Conservation (phyloP, 2,113 vertebrate genomes). For the Gallinago jamesoni region DNA sequence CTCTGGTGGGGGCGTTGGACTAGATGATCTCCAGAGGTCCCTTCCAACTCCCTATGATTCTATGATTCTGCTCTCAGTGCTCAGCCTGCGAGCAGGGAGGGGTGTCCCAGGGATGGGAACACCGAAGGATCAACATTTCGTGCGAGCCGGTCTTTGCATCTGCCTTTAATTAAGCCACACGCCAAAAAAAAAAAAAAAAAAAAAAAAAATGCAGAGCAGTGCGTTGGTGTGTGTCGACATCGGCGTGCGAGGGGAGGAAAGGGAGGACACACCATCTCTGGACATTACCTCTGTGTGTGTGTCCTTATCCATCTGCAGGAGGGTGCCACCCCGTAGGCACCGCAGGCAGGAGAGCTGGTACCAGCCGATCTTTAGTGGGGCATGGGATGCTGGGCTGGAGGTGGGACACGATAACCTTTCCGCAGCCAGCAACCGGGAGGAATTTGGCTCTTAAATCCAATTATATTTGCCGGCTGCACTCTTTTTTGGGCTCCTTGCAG, state of each 20-base stretch:
- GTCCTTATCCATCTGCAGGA: rapidly evolving
- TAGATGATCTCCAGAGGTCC: too few relatives aligned
- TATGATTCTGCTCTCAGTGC: neutral
- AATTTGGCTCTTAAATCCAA: neutral
- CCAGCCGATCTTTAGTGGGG: neutral
- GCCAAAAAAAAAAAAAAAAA: neutral
- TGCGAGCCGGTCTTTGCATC: neutral
- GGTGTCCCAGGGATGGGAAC: neutral
- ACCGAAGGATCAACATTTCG: neutral
- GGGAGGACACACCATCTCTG: neutral
- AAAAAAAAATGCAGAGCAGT: neutral
- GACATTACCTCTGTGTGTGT: rapidly evolving
- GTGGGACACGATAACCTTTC: neutral
- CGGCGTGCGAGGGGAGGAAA: rapidly evolving
- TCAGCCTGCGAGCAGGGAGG: neutral
- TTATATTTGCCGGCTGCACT: neutral
- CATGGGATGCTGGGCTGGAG: rapidly evolving
- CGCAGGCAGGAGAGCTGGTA: rapidly evolving
- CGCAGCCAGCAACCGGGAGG: neutral
- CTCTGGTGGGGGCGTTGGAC: too few relatives aligned
- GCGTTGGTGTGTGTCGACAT: rapidly evolving
- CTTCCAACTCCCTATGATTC: too few relatives aligned
- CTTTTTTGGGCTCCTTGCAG: neutral
- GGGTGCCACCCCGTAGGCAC: neutral
- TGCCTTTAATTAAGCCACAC: neutral